A percentile compares a stretch with the other conserved stretches of the same genome.
These are phyloP conservation scores for Porites lutea DNA, from an alignment of 64 coral and sea anemone species.

Conservation along the genomic window DNA sequence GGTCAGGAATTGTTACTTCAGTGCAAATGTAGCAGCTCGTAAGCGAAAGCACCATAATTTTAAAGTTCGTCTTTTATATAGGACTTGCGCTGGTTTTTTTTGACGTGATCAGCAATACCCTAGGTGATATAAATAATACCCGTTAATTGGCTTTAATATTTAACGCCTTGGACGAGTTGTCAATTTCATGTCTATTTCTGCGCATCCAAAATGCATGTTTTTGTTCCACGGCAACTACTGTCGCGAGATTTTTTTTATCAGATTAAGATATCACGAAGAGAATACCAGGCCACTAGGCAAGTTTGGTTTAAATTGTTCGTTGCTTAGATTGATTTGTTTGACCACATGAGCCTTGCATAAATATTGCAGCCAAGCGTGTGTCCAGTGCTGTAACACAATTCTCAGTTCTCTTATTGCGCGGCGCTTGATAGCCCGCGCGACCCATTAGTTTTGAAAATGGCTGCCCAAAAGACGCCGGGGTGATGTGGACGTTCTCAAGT, in stretches of 20 bases:
- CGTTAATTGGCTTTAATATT: conserved; percentile 49
- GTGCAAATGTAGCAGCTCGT: neutral
- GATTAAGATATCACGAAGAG: conserved; percentile 29
- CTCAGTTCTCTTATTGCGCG: neutral
- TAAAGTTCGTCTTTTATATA: neutral
- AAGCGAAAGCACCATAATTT: neutral
- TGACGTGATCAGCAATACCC: neutral
- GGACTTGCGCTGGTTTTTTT: neutral
- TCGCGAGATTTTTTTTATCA: neutral
- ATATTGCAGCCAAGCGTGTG: neutral
- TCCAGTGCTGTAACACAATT: neutral
- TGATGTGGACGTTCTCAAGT: neutral
- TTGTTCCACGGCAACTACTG: conserved; percentile 36
- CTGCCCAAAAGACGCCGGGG: neutral
- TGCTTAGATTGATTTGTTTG: conserved; percentile 8
- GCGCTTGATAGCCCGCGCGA: neutral
- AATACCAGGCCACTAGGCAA: neutral
- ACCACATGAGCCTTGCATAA: neutral
- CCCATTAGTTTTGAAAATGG: neutral
- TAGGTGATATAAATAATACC: neutral
- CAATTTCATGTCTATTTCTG: conserved; percentile 38
- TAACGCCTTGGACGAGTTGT: conserved; percentile 2
- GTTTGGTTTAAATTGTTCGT: neutral
- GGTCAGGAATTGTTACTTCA: too few relatives aligned
- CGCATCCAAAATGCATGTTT: conserved; percentile 37